Percentiles rank a stretch among this genome's conserved stretches.
These are phyloP conservation scores for Lepilemur septentrionalis DNA, from an alignment of 2,797 vertebrate species.

Conservation along the genomic window DNA sequence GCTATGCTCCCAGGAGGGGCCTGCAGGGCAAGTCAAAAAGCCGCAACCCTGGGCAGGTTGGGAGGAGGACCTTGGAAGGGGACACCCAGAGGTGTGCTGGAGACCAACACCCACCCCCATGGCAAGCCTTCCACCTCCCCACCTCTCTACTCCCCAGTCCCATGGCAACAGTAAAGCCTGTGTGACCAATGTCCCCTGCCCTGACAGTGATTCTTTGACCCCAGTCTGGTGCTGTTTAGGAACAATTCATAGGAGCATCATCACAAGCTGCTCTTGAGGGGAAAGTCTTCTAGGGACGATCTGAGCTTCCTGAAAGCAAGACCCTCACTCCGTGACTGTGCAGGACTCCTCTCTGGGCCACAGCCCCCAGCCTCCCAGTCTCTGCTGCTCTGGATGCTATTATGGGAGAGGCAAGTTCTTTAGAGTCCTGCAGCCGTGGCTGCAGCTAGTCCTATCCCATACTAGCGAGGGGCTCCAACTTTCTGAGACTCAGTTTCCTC, in stretches of 20 bases:
- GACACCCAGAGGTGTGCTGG: not conserved
- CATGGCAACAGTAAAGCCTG: not conserved
- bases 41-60: not conserved
- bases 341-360: not conserved
- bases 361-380: not conserved
- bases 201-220: constrained; percentile 36
- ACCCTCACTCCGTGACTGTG: accelerated
- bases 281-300: not conserved
- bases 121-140: not conserved
- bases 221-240: not conserved
- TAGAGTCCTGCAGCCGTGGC: not conserved
- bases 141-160: not conserved
- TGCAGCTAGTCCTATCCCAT: not conserved
- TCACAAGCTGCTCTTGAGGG: not conserved
- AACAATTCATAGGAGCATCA: not conserved
- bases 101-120: not conserved
- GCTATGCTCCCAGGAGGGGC: not conserved
- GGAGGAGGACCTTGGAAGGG: not conserved
- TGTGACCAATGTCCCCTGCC: not conserved
- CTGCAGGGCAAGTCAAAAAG: constrained; percentile 1
- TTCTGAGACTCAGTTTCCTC: not conserved
- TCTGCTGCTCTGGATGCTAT: not conserved
- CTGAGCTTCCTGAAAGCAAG: not conserved
- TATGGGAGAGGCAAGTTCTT: not conserved
- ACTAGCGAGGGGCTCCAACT: not conserved